Conservation (phyloP, 2,888 invertebrate genomes). For the Ornithoptera alexandrae region DNA sequence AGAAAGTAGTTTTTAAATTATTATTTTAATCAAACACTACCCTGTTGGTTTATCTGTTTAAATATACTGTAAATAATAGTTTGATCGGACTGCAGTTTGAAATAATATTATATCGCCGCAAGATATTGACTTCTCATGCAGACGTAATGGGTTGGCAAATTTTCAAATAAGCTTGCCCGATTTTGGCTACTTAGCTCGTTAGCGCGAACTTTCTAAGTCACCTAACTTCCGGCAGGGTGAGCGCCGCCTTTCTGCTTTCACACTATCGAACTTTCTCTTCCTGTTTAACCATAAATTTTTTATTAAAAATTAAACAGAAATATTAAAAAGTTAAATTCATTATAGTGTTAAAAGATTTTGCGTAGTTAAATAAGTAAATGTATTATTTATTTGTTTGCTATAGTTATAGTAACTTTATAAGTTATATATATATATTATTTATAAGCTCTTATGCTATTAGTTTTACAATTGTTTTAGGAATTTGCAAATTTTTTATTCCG, state of each 20-base stretch:
- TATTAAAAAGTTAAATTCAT: neutral
- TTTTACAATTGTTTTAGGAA: too few relatives aligned
- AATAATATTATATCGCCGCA: constrained; percentile 3
- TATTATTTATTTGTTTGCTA: too few relatives aligned
- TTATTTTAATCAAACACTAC: too few relatives aligned
- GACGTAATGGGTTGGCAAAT: constrained; percentile 23
- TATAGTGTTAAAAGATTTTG: too few relatives aligned
- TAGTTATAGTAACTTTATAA: too few relatives aligned
- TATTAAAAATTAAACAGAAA: neutral
- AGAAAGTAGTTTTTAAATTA: too few relatives aligned
- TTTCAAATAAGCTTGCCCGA: constrained; percentile 28
- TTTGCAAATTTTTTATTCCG: too few relatives aligned
- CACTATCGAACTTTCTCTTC: neutral
- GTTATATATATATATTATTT: too few relatives aligned
- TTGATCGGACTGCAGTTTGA: neutral
- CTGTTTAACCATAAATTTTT: neutral
- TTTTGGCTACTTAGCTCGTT: constrained; percentile 51
- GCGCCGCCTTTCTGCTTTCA: constrained; percentile 9
- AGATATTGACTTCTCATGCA: constrained; percentile 13
- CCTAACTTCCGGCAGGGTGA: constrained; percentile 31
- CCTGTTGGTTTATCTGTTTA: too few relatives aligned
- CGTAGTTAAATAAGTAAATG: too few relatives aligned
- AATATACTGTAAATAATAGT: too few relatives aligned
- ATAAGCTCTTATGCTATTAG: too few relatives aligned
- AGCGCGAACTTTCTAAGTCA: constrained; percentile 42